A percentile compares a stretch with the other conserved stretches of the same genome.
Conservation (phyloP, 2,797 vertebrate genomes). For the Onychomys torridus region DNA sequence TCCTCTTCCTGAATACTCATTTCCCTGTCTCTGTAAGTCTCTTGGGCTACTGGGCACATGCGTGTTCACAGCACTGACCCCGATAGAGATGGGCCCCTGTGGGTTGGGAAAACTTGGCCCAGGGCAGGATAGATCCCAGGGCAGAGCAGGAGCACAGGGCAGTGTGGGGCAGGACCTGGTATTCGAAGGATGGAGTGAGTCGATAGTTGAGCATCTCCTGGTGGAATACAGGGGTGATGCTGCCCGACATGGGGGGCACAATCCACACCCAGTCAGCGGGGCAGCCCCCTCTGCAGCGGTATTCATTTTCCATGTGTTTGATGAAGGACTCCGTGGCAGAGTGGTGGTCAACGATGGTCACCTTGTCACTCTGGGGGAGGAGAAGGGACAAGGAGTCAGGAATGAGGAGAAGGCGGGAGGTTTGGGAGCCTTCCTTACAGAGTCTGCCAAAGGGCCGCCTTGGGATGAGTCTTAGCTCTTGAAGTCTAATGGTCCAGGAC, state of each 20-base stretch:
- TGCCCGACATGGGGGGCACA: conserved; percentile 99
- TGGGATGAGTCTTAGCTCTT: neutral
- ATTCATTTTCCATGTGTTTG: conserved; percentile 99
- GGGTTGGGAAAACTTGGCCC: neutral
- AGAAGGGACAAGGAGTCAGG: neutral
- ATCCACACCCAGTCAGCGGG: conserved; percentile 99
- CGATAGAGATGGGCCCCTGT: neutral
- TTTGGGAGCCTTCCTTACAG: neutral
- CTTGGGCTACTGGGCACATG: neutral
- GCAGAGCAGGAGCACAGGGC: neutral
- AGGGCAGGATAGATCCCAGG: neutral
- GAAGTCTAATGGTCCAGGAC: neutral
- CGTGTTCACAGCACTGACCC: accelerated
- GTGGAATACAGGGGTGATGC: conserved; percentile 98
- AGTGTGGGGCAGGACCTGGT: conserved; percentile 91
- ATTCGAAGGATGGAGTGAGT: conserved; percentile 98
- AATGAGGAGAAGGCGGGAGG: neutral
- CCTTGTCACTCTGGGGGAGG: conserved; percentile 92
- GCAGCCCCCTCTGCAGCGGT: conserved; percentile 96
- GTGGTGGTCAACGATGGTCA: conserved; percentile 99
- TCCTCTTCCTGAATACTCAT: neutral
- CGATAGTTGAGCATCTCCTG: conserved; percentile 99
- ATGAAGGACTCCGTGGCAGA: conserved; percentile 99
- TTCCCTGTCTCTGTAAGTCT: neutral
- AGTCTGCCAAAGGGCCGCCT: neutral